Conservation (phyloP, 1,140 invertebrate genomes). For the Nasonia vitripennis region DNA sequence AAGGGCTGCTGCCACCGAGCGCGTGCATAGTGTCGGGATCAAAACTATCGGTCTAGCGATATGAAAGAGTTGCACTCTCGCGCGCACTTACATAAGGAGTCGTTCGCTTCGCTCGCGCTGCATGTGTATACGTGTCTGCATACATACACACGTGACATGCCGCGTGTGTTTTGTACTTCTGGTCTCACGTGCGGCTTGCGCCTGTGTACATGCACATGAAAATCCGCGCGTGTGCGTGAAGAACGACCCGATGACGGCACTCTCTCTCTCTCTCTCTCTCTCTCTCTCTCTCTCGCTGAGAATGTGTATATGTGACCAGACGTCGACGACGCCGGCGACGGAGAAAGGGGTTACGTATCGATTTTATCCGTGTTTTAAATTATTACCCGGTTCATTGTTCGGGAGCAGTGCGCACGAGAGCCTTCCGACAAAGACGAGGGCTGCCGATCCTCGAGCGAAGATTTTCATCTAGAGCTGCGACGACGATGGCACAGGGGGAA, state of each 20-base stretch:
- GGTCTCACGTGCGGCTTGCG: constrained; percentile 28
- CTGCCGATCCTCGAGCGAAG: constrained; percentile 50
- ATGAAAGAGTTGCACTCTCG: neutral
- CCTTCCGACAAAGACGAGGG: constrained; percentile 18
- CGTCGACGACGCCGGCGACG: constrained; percentile 45
- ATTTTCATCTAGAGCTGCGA: constrained; percentile 55
- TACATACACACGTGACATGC: neutral
- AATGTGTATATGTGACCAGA: constrained; percentile 41
- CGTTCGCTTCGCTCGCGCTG: neutral
- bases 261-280: too few relatives aligned
- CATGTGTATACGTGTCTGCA: neutral
- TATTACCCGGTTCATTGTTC: constrained; percentile 59
- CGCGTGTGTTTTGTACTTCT: constrained; percentile 25
- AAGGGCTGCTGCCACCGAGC: neutral
- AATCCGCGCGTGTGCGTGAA: constrained; percentile 15
- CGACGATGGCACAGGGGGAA: constrained; percentile 38
- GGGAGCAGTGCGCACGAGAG: constrained; percentile 10
- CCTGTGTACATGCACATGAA: neutral
- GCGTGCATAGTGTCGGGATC: neutral
- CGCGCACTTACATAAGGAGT: neutral
- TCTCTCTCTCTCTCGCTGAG: neutral
- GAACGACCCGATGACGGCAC: neutral
- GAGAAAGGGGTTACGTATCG: constrained; percentile 57
- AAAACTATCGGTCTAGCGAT: neutral
- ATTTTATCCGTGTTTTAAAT: constrained; percentile 64